Percentiles rank a stretch among this genome's conserved stretches.
These are phyloP conservation scores for Phaethornis superciliosus DNA, from an alignment of 2,113 vertebrate genomes.

Conservation along the genomic window DNA sequence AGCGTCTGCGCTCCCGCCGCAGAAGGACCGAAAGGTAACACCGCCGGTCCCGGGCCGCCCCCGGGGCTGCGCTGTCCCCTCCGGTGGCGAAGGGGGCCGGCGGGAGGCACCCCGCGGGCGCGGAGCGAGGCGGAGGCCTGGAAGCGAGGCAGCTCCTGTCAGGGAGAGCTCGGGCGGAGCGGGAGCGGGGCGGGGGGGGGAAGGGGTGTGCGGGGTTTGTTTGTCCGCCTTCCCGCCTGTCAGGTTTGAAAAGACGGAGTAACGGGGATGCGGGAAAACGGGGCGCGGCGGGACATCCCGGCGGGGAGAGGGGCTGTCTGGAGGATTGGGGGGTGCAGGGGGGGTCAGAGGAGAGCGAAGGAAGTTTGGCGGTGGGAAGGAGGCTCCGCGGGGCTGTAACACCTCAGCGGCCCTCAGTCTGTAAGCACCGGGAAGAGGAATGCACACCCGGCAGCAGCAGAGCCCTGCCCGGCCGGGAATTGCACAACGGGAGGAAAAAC, in stretches of 20 bases:
- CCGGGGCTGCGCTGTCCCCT: not conserved
- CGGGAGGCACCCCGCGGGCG: not conserved
- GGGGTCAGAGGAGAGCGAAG: not conserved
- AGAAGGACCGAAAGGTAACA: slow-evolving; percentile 22
- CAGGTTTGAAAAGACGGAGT: not conserved
- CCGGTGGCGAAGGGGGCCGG: not conserved
- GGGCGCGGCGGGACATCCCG: too few relatives aligned
- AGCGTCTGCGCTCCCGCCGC: not conserved
- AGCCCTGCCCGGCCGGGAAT: not conserved
- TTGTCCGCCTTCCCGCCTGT: not conserved
- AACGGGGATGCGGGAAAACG: not conserved
- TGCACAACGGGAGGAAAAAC: not conserved
- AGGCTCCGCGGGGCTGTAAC: not conserved
- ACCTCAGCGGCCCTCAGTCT: not conserved
- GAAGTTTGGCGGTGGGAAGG: not conserved
- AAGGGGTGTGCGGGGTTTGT: too few relatives aligned
- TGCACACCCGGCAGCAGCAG: not conserved
- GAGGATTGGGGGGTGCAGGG: not conserved
- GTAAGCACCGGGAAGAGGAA: not conserved
- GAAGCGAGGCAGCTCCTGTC: not conserved
- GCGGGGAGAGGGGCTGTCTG: not conserved
- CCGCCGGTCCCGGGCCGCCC: not conserved
- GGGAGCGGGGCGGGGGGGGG: not conserved
- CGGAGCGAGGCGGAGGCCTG: not conserved
- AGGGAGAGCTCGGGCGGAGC: not conserved